Conservation (phyloP, 2,113 vertebrate species). For the Bufo gargarizans region DNA sequence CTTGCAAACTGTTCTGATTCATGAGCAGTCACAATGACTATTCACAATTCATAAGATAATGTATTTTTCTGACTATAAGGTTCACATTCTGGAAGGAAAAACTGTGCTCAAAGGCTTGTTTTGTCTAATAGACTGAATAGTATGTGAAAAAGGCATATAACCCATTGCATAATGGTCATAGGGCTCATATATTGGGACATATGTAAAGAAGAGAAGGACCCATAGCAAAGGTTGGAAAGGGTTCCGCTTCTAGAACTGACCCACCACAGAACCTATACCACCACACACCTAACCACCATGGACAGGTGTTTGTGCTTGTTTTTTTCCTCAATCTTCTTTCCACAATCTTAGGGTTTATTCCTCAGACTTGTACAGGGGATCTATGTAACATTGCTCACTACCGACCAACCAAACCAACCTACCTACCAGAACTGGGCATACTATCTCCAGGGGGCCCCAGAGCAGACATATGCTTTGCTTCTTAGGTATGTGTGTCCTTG, state of each 20-base stretch:
- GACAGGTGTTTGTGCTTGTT: not conserved
- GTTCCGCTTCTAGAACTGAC: too few species aligned
- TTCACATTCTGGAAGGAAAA: not conserved
- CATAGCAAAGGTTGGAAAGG: not conserved
- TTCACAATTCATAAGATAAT: not conserved
- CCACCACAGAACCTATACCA: not conserved
- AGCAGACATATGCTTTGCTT: not conserved
- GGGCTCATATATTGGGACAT: not conserved
- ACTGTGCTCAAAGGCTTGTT: not conserved
- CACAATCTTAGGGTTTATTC: not conserved
- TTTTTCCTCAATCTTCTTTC: not conserved
- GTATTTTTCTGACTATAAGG: not conserved
- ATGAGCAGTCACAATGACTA: not conserved
- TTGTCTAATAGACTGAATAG: not conserved
- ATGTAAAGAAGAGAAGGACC: too few species aligned
- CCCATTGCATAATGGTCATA: not conserved
- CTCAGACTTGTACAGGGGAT: not conserved
- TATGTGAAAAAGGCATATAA: not conserved
- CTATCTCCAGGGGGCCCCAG: too few species aligned
- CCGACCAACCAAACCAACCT: not conserved
- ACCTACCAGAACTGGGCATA: too few species aligned
- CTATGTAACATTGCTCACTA: not conserved
- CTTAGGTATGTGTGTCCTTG: not conserved
- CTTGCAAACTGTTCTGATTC: not conserved
- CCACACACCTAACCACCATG: not conserved